Conservation (phyloP, 2,888 invertebrate species). For the Drosophila anomelani region DNA sequence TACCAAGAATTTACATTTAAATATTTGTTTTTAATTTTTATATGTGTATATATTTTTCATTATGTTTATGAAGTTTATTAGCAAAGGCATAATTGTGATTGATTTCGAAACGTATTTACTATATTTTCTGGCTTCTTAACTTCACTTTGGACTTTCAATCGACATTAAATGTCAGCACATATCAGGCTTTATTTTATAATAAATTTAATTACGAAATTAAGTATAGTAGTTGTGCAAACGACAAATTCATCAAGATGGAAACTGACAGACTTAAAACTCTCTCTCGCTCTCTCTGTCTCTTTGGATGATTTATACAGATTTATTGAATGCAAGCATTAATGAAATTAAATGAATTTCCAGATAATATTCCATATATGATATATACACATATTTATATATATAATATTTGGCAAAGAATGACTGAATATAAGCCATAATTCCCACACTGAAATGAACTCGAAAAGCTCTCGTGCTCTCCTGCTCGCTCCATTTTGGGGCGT, state of each 20-base stretch:
- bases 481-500: background rate
- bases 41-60: too few relatives aligned
- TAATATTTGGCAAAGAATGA: conserved; percentile 9
- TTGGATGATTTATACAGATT: background rate
- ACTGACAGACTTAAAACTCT: background rate
- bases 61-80: too few relatives aligned
- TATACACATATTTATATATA: background rate
- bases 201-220: background rate
- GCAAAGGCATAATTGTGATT: too few relatives aligned
- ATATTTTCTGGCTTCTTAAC: background rate
- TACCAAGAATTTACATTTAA: background rate
- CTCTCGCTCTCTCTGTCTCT: too few relatives aligned
- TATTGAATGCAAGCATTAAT: background rate
- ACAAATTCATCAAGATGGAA: background rate
- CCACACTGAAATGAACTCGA: conserved; percentile 13
- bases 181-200: background rate
- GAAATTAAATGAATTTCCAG: conserved; percentile 7
- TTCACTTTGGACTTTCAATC: too few relatives aligned
- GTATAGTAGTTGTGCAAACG: background rate
- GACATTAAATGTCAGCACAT: background rate
- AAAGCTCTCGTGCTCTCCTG: background rate
- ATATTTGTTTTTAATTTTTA: too few relatives aligned
- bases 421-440: background rate
- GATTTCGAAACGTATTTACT: background rate
- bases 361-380: conserved; percentile 5